Conservation (phyloP, 2,888 invertebrate species). For the Lingula anatina region DNA sequence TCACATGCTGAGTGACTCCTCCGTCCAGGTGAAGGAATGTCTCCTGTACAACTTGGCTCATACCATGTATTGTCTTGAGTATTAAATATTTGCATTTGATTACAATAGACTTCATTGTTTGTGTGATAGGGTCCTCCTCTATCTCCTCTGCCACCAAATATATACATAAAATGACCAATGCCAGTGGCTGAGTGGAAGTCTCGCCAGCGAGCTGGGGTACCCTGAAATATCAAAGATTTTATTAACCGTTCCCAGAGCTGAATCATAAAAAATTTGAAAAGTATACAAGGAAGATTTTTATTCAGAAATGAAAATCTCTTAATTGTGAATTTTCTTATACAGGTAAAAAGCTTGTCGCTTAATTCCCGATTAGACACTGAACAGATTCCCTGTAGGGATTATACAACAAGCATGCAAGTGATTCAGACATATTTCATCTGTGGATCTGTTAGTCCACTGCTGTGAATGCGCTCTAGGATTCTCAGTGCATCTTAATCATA, state of each 20-base stretch:
- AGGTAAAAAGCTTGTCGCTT: too few relatives aligned
- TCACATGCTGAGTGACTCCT: constrained; percentile 89
- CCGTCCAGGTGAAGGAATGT: constrained; percentile 69
- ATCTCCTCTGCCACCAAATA: constrained; percentile 86
- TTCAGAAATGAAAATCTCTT: too few relatives aligned
- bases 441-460: too few relatives aligned
- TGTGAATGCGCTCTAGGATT: too few relatives aligned
- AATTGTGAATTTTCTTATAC: too few relatives aligned
- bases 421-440: too few relatives aligned
- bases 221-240: too few relatives aligned
- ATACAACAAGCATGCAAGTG: too few relatives aligned
- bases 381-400: too few relatives aligned
- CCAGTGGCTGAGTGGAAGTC: constrained; percentile 86
- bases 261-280: not conserved
- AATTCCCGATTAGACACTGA: too few relatives aligned
- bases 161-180: constrained; percentile 73
- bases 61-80: constrained; percentile 67
- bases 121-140: constrained; percentile 62
- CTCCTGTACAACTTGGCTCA: constrained; percentile 59
- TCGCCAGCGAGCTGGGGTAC: constrained; percentile 66
- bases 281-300: not conserved
- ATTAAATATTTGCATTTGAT: constrained; percentile 67
- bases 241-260: too few relatives aligned
- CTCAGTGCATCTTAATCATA: too few relatives aligned
- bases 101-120: constrained; percentile 70